Base-by-base conservation (phyloP, 2,888 invertebrate genomes). In the Asteroscopus sphinx region DNA sequence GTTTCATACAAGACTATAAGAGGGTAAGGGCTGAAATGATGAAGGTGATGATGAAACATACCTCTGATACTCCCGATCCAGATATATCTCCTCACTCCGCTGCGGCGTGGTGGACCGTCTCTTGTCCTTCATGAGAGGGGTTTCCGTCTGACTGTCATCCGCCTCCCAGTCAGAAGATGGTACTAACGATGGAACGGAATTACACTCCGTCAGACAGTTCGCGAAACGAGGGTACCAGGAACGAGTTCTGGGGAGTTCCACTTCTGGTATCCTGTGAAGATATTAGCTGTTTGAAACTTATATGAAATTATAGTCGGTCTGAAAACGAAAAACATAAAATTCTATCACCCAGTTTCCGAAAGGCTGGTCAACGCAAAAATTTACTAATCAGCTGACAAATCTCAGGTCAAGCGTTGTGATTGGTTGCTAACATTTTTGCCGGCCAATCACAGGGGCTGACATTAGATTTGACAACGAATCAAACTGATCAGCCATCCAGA, bases 31-130 rank as follows among this genome's bases (percentile, higher is more conserved):
- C 4, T 6, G 21, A 21, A 21, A 21, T 6, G 0, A 1, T 6
- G 4, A 21, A 21, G 4, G 21, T 3, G 4, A 21, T 21, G 4
- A 4, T 21, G 5, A 21, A 5, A 35, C 61, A 49, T 35, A 93
- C 91, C 88, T 88, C 79, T 91, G 90, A 66, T 93, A 93, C 76
- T 93, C 92, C 56, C 82, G 79, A 52, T 93, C 88, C 6, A 93
- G 82, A 36, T 82, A 79, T 15, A 87, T 68, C 45, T 86, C 87
- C 11, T 88, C 87, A 5, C 56, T 80, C 15, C 77, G 73, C 46
- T 74, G 79, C 2, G 87, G 87, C 1, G 84, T 85, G 21, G 68
- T 72, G 5, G 73, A 62, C 13, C 79, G 56, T 2, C 59, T 33
- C 36, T 68, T 63, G 8, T 54, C 62, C 26, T 33, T 41, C 46